Evolutionary conservation across 2,113 vertebrate species (phyloP).

Genomic region (Agelaius tricolor): DNA sequence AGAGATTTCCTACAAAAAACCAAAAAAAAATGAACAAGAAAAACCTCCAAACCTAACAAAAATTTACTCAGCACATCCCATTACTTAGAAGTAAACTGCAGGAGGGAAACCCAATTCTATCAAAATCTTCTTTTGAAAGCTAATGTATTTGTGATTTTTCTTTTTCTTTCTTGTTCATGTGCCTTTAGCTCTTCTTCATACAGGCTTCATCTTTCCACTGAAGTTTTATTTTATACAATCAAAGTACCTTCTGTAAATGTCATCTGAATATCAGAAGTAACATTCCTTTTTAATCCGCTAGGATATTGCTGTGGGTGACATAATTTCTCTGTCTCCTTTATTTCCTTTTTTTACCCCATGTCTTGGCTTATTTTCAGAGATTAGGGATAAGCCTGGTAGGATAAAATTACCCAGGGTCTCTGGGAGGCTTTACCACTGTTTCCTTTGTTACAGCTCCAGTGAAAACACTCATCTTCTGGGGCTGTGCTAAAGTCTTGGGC

Average conservation of each 20-base stretch:
- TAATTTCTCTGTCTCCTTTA: neutral
- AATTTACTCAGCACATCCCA: fast-evolving
- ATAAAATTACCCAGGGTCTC: neutral
- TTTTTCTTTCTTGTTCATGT: neutral
- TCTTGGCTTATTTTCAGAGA: neutral
- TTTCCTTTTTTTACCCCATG: neutral
- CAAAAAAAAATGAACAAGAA: neutral
- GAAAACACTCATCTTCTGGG: neutral
- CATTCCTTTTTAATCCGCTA: neutral
- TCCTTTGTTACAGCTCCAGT: neutral
- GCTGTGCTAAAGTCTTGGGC: neutral
- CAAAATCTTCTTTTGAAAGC: neutral
- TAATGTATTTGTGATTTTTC: neutral
- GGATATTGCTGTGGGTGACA: neutral
- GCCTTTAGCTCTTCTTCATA: neutral
- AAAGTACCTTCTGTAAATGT: neutral
- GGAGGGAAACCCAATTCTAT: neutral
- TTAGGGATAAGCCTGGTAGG: neutral
- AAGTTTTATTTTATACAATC: neutral
- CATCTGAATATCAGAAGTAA: neutral
- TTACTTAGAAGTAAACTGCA: neutral
- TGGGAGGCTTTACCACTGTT: neutral
- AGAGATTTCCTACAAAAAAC: neutral
- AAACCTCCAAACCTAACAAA: fast-evolving
- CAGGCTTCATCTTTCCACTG: neutral